phyloP scores from a whole-genome alignment of 2,888 invertebrate species.

The Troilus luridus region DNA sequence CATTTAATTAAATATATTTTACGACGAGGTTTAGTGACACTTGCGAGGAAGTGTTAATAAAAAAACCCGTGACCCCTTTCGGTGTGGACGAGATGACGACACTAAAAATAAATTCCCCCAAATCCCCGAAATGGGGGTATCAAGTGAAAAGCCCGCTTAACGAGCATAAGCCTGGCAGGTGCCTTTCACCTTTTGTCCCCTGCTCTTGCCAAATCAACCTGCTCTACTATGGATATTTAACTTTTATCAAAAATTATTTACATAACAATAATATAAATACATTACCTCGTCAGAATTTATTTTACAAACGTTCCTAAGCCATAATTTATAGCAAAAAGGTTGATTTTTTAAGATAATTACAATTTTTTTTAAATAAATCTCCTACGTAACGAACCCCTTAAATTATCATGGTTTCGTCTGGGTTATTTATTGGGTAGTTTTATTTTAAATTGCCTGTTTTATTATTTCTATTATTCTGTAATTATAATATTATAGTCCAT shows the following conservation, averaged over 20 bases:
- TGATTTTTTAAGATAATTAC: no score
- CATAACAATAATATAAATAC: neutral
- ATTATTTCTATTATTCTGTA: no score
- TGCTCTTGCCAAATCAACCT: neutral
- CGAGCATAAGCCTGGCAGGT: conserved; percentile 2
- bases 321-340: no score
- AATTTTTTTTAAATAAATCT: no score
- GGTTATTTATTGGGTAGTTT: no score
- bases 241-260: neutral
- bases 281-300: no score
- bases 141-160: neutral
- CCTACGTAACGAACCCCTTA: no score
- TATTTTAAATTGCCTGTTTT: no score
- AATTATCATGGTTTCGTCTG: no score
- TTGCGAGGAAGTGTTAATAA: neutral
- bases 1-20: neutral
- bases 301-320: no score
- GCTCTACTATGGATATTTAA: neutral
- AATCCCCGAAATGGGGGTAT: conserved; percentile 12
- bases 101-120: conserved; percentile 30
- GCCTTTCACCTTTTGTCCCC: neutral
- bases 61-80: neutral
- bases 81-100: neutral
- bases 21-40: neutral
- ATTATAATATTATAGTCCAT: no score